Percentiles rank a stretch among this genome's conserved stretches.
Evolutionary conservation across 2,888 invertebrate genomes (phyloP).

Genomic region (Dicyrtomina minuta): DNA sequence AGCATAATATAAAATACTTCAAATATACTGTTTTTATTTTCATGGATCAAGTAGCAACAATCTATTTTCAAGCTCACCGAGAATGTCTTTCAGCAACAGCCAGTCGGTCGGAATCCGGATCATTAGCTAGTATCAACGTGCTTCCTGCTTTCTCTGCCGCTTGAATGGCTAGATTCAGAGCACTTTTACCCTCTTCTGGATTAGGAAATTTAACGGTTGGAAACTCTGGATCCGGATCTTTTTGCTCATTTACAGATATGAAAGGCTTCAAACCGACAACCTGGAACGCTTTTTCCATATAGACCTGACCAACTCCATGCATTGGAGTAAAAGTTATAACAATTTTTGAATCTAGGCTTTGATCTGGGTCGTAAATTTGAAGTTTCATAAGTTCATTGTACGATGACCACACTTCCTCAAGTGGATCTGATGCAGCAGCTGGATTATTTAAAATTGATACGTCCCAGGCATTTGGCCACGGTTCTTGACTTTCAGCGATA

Average conservation of each 20-base stretch:
- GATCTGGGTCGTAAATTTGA: too few species aligned
- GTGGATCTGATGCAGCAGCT: conserved; percentile 68
- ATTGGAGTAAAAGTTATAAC: conserved; percentile 91
- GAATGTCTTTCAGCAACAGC: conserved; percentile 84
- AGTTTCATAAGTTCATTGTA: conserved; percentile 71
- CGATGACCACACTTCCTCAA: conserved; percentile 65
- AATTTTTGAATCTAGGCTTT: conserved; percentile 57
- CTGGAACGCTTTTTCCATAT: conserved; percentile 72
- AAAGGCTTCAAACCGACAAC: conserved; percentile 66
- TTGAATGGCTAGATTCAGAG: conserved; percentile 71
- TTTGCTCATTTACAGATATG: conserved; percentile 67
- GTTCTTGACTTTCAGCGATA: conserved; percentile 75
- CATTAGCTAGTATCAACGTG: conserved; percentile 86
- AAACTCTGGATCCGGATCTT: conserved; percentile 92
- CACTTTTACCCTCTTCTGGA: conserved; percentile 90
- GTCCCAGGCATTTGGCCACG: conserved; percentile 78
- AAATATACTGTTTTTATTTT: too few species aligned
- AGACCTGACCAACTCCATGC: conserved; percentile 93
- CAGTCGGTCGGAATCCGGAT: conserved; percentile 96
- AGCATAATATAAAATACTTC: too few species aligned
- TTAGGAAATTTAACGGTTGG: conserved; percentile 96
- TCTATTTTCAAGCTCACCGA: too few species aligned
- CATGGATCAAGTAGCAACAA: too few species aligned
- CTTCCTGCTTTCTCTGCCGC: conserved; percentile 73
- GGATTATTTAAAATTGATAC: conserved; percentile 62